These are phyloP conservation scores for Paratrypauchen microcephalus DNA, from an alignment of 2,797 vertebrate genomes.

Conservation along the genomic window DNA sequence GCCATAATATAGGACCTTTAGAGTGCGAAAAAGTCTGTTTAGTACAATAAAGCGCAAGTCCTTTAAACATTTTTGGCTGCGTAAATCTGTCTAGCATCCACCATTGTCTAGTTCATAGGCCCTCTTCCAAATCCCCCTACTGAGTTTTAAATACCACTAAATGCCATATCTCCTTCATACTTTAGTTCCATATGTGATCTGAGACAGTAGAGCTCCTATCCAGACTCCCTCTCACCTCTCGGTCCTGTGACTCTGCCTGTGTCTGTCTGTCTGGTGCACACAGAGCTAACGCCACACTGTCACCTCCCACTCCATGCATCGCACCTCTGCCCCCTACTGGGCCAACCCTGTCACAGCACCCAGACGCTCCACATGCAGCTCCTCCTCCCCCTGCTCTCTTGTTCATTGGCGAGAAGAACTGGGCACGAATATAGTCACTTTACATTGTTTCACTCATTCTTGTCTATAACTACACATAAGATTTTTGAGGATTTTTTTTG, in stretches of 20 bases:
- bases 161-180: neutral
- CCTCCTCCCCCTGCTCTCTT: slow-evolving; percentile 1
- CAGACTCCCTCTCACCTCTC: slow-evolving; percentile 47
- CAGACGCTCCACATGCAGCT: slow-evolving; percentile 41
- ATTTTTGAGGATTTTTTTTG: neutral
- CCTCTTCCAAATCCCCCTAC: neutral
- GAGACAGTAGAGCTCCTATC: slow-evolving; percentile 22
- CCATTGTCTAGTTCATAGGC: neutral
- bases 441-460: slow-evolving; percentile 22
- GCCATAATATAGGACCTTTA: too few species aligned
- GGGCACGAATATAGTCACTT: slow-evolving; percentile 27
- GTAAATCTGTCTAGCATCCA: neutral
- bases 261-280: slow-evolving; percentile 52
- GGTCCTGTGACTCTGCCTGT: slow-evolving; percentile 34
- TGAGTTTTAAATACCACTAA: slow-evolving; percentile 1
- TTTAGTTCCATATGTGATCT: slow-evolving; percentile 14
- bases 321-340: slow-evolving; percentile 78
- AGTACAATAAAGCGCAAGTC: too few species aligned
- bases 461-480: neutral
- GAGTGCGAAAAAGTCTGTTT: too few species aligned
- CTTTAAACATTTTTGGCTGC: too few species aligned
- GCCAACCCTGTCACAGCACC: slow-evolving; percentile 56
- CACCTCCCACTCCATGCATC: slow-evolving; percentile 74
- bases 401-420: slow-evolving; percentile 31
- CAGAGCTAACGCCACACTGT: slow-evolving; percentile 67